phyloP scores from a whole-genome alignment of 2,113 vertebrate genomes.

The Arizona elegans region DNA sequence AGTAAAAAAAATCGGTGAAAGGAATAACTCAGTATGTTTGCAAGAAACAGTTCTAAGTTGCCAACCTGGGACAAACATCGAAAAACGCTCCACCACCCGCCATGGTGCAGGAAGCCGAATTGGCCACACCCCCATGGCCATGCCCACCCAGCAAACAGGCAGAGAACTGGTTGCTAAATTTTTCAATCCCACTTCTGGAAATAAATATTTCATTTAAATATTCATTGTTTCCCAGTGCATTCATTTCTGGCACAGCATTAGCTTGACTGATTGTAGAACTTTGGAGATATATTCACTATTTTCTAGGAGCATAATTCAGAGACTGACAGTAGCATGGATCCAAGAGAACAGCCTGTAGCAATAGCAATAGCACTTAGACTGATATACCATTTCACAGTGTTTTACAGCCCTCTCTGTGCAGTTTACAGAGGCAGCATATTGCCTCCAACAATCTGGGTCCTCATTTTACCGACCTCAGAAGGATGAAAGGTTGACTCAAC shows the following conservation, averaged over 20 bases:
- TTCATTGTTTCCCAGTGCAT: neutral
- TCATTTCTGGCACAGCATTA: neutral
- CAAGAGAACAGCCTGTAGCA: neutral
- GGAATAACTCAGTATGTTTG: neutral
- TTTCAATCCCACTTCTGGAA: neutral
- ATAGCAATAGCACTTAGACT: too few species aligned
- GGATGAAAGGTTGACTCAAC: too few species aligned
- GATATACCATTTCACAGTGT: too few species aligned
- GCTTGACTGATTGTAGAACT: neutral
- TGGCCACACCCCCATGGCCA: too few species aligned
- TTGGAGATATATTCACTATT: neutral
- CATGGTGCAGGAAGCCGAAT: too few species aligned
- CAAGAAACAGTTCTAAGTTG: neutral
- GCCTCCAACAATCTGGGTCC: too few species aligned
- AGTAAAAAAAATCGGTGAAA: neutral
- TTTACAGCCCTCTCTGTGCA: too few species aligned
- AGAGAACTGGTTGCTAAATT: too few species aligned
- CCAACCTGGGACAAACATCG: neutral
- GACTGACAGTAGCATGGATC: neutral
- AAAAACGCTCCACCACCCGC: neutral
- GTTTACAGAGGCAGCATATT: too few species aligned
- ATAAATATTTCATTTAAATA: neutral
- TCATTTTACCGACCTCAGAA: too few species aligned
- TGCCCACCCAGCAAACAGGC: too few species aligned
- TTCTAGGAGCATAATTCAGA: neutral